Evolutionary conservation across 2,113 vertebrate genomes (phyloP).

Genomic region (Spea multiplicata): DNA sequence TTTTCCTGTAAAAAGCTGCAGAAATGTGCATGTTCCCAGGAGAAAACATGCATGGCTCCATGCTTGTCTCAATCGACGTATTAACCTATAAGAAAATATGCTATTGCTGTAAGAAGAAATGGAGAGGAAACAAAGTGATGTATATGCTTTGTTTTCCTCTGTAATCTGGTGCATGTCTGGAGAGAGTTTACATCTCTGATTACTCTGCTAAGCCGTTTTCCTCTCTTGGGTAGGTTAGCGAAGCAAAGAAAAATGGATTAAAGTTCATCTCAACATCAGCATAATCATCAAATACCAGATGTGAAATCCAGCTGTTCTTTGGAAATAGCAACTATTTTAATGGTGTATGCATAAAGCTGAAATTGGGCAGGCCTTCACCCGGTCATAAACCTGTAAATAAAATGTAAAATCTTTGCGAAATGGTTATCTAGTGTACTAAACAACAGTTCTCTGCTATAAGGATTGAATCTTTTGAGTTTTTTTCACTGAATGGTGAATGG

Average conservation of each 20-base stretch:
- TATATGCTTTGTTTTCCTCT: constrained; percentile 27
- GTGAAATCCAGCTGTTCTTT: constrained; percentile 45
- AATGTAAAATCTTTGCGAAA: no score
- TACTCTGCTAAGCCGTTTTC: constrained; percentile 36
- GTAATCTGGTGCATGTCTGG: constrained; percentile 16
- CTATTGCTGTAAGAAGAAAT: constrained; percentile 21
- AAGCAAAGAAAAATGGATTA: constrained; percentile 42
- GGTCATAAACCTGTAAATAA: no score
- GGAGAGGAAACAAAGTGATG: constrained; percentile 16
- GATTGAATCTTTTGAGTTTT: no score
- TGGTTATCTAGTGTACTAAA: no score
- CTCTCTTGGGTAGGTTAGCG: constrained; percentile 41
- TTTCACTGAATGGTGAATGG: no score
- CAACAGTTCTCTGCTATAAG: no score
- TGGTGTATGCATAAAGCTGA: constrained; percentile 22
- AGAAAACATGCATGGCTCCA: constrained; percentile 19
- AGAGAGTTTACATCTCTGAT: constrained; percentile 39
- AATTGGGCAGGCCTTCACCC: background rate
- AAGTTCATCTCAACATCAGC: constrained; percentile 45
- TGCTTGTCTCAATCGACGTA: constrained; percentile 6
- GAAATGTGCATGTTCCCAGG: constrained; percentile 11
- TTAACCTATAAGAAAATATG: constrained; percentile 19
- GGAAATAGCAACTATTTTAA: constrained; percentile 16
- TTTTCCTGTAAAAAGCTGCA: constrained; percentile 9
- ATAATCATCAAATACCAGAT: constrained; percentile 40